phyloP scores from a whole-genome alignment of 2,113 vertebrate species.

The Marmota monax region DNA sequence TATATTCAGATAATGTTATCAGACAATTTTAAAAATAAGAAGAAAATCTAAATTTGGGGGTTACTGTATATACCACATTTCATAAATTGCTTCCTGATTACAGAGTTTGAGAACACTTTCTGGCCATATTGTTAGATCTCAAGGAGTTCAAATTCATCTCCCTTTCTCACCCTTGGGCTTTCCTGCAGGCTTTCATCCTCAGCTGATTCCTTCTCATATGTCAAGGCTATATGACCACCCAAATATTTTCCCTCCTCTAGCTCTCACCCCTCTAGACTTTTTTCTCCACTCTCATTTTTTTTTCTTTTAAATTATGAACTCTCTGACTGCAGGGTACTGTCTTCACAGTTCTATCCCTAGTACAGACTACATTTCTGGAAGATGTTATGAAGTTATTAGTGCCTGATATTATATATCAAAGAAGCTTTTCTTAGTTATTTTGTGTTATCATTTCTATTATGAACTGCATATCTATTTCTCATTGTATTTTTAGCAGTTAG shows the following conservation, averaged over 20 bases:
- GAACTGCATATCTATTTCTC: background rate
- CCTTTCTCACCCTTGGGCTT: background rate
- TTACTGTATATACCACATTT: background rate
- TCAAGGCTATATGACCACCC: background rate
- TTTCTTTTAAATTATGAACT: background rate
- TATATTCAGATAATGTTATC: background rate
- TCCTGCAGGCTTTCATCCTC: background rate
- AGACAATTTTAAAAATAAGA: background rate
- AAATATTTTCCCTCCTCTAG: background rate
- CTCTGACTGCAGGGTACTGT: background rate
- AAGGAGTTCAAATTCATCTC: too few relatives aligned
- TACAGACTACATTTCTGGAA: background rate
- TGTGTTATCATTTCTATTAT: background rate
- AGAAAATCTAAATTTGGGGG: background rate
- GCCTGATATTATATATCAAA: background rate
- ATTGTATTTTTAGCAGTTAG: background rate
- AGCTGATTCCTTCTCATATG: background rate
- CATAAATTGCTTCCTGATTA: background rate
- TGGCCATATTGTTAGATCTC: too few relatives aligned
- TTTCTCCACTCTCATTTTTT: background rate
- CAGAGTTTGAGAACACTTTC: background rate
- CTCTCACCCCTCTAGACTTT: background rate
- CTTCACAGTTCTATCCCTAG: background rate
- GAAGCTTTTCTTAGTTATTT: background rate
- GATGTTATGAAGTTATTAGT: background rate